phyloP scores from a whole-genome alignment of 2,113 vertebrate species.

The Ptychochromis oligacanthus region DNA sequence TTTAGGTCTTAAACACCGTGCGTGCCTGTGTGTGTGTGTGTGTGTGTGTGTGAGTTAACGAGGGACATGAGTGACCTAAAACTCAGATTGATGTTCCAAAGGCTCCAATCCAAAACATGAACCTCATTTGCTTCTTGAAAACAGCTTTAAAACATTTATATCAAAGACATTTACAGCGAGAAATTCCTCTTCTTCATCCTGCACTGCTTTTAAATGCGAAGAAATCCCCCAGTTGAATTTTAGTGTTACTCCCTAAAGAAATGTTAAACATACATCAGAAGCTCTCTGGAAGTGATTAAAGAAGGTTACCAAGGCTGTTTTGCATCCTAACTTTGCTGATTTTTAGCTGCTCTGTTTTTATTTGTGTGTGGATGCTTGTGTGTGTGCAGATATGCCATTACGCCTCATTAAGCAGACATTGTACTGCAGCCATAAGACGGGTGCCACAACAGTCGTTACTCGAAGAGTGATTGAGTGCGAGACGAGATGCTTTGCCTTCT shows the following conservation, averaged over 20 bases:
- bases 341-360: conserved; percentile 2
- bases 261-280: conserved; percentile 36
- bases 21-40: no score
- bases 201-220: background rate
- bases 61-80: background rate
- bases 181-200: background rate
- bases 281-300: background rate
- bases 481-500: conserved; percentile 41
- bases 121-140: background rate
- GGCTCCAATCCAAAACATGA: background rate
- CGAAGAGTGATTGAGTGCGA: conserved; percentile 54
- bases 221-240: background rate
- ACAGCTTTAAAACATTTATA: background rate
- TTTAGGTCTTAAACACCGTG: background rate
- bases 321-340: conserved; percentile 19
- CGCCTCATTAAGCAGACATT: conserved; percentile 65
- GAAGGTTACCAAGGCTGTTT: background rate
- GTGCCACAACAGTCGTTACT: conserved; percentile 24
- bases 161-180: background rate
- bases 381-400: conserved; percentile 12
- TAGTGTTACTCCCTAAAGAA: background rate
- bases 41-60: no score
- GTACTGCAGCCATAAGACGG: conserved; percentile 49
- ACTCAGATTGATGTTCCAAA: background rate
- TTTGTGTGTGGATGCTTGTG: conserved; percentile 22